phyloP scores from a whole-genome alignment of 2,888 invertebrate species.

The Pseudococcus jackbeardsleyi region DNA sequence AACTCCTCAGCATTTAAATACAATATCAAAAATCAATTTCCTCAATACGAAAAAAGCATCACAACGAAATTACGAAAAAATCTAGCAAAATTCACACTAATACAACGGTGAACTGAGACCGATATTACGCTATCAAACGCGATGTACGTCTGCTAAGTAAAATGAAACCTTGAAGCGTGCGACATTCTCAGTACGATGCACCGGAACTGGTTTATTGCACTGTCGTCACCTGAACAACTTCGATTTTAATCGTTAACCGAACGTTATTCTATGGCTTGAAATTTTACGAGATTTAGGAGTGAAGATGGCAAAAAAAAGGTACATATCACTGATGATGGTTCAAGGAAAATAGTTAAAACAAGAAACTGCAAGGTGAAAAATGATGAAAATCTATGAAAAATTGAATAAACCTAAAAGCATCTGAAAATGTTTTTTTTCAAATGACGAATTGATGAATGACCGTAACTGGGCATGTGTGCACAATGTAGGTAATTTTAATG shows the following conservation, averaged over 20 bases:
- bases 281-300: neutral
- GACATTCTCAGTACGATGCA: conserved; percentile 19
- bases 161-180: neutral
- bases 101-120: neutral
- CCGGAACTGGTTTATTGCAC: conserved; percentile 31
- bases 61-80: neutral
- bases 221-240: conserved; percentile 31
- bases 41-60: neutral
- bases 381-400: too few species aligned
- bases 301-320: too few species aligned
- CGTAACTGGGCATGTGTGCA: conserved; percentile 33
- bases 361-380: too few species aligned
- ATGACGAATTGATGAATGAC: conserved; percentile 53
- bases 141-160: neutral
- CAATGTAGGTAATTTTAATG: conserved; percentile 55
- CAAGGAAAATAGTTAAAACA: too few species aligned
- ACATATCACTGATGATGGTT: too few species aligned
- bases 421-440: conserved; percentile 39
- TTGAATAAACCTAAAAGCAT: too few species aligned
- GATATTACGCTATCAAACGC: neutral
- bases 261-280: neutral
- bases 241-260: conserved; percentile 7
- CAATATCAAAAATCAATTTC: neutral
- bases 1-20: neutral
- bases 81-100: neutral